Base-by-base conservation (phyloP, 2,113 vertebrate genomes). In the Empidonax traillii region DNA sequence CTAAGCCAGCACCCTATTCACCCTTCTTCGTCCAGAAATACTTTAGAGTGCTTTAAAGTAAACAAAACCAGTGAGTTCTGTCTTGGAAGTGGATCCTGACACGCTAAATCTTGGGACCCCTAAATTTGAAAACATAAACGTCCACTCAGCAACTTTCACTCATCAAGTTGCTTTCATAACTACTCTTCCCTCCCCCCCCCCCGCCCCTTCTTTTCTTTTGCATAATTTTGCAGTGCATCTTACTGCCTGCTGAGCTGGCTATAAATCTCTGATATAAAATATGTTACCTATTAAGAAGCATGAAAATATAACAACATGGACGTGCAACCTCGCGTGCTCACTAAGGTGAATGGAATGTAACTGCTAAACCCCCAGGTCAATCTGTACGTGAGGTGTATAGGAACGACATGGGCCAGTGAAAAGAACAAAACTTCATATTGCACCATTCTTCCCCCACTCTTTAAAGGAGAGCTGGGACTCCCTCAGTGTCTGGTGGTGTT, bases 331-430 rank as follows among this genome's bases (percentile, higher is more conserved):
- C 0, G 0, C 25, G 39, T 61, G 22, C 52, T 81, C 62, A 8
- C 23, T 30, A 18, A 72, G 44, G 44, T 69, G 77, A 65, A 68
- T 43, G 56, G 58, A 73, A 81, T 52, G 35, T 14, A 59, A 20
- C 44, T 61, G 22, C 33, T 65, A n/a, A 84, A 49, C 12, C 23
- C 41, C n/a, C 25, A 31, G 63, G 41, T 76, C 74, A 89, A 12
- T 46, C 46, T 69, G 13, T 69, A 79, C 0, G 0, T 69, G 58
- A 96, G 16, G 14, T 66, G 43, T 31, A 30, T 46, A 53, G 33
- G 31, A 73, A 79, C 0, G 0, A n/a, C 55, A 55, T 0, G 0
- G 53, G 8, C 6, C 44, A 91, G 13, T 14, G 56, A 51, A 84
- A 82, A 56, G 23, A 75, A 12, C 31, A 68, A 58, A 79, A 55